A percentile compares a stretch with the other conserved stretches of the same genome.
phyloP scores from a whole-genome alignment of 2,797 vertebrate species.

The Sebastiscus albofasciatus region DNA sequence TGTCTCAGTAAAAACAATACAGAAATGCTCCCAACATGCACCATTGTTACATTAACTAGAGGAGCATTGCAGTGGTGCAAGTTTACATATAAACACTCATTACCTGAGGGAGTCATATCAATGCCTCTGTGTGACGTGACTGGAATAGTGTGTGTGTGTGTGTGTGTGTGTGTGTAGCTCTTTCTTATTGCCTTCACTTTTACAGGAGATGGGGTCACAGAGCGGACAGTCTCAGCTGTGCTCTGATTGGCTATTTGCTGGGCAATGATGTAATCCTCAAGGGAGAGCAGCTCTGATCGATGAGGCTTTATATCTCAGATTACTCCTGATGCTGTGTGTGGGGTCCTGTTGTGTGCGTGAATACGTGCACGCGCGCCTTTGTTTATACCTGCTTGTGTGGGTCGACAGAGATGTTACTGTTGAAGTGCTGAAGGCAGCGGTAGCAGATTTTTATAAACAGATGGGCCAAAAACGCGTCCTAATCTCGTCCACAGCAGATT shows the following conservation, averaged over 20 bases:
- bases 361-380: slow-evolving; percentile 19
- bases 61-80: slow-evolving; percentile 25
- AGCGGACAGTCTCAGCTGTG: slow-evolving; percentile 54
- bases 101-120: slow-evolving; percentile 41
- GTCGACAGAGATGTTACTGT: slow-evolving; percentile 40
- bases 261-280: slow-evolving; percentile 72
- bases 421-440: slow-evolving; percentile 33
- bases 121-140: slow-evolving; percentile 34
- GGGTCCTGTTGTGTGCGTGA: slow-evolving; percentile 23
- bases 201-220: slow-evolving; percentile 61
- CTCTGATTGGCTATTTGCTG: slow-evolving; percentile 68
- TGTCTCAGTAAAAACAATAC: not conserved
- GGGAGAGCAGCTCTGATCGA: slow-evolving; percentile 64
- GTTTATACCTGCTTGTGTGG: slow-evolving; percentile 46
- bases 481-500: slow-evolving; percentile 7
- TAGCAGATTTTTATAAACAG: slow-evolving; percentile 39
- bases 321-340: slow-evolving; percentile 47
- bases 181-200: slow-evolving; percentile 51
- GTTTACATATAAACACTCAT: slow-evolving; percentile 37
- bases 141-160: not conserved
- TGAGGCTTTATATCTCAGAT: slow-evolving; percentile 66
- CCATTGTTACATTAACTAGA: not conserved
- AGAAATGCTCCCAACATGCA: not conserved
- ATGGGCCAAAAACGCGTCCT: slow-evolving; percentile 13
- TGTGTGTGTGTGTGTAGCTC: not conserved